phyloP scores from a whole-genome alignment of 2,888 invertebrate species.

The Peribatodes rhomboidaria region DNA sequence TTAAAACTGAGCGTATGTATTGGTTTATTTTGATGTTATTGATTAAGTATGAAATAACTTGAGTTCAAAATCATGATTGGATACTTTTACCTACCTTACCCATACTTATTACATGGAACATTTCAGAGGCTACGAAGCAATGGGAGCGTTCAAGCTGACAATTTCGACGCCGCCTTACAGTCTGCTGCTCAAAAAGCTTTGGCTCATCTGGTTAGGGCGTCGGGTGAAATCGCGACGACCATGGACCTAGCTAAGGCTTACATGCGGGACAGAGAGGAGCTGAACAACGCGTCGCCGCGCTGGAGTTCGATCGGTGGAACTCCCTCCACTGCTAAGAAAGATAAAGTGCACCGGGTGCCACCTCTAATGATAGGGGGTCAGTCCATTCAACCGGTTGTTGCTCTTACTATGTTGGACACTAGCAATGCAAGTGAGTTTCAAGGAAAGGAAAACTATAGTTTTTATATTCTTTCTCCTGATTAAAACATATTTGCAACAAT shows the following conservation, averaged over 20 bases:
- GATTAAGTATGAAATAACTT: neutral
- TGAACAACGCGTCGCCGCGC: conserved; percentile 61
- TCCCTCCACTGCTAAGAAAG: conserved; percentile 53
- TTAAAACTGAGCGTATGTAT: conserved; percentile 75
- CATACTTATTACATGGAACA: neutral
- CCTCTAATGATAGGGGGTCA: conserved; percentile 75
- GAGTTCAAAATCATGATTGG: too few relatives aligned
- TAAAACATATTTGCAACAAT: too few relatives aligned
- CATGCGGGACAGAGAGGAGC: conserved; percentile 62
- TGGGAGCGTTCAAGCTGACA: conserved; percentile 60
- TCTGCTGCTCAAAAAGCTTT: conserved; percentile 68
- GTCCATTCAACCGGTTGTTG: conserved; percentile 77
- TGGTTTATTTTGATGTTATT: neutral
- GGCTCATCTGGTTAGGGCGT: conserved; percentile 71
- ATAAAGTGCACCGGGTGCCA: conserved; percentile 72
- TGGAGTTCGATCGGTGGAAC: conserved; percentile 72
- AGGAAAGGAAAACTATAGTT: neutral
- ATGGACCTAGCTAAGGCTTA: conserved; percentile 70
- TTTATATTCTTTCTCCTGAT: too few relatives aligned
- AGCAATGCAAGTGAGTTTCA: conserved; percentile 61
- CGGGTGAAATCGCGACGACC: conserved; percentile 67
- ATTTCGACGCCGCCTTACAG: conserved; percentile 70
- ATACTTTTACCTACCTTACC: too few relatives aligned
- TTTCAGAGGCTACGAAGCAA: conserved; percentile 70
- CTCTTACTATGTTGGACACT: conserved; percentile 68